Conservation (phyloP, 2,113 vertebrate genomes). For the Sinocyclocheilus maitianheensis region DNA sequence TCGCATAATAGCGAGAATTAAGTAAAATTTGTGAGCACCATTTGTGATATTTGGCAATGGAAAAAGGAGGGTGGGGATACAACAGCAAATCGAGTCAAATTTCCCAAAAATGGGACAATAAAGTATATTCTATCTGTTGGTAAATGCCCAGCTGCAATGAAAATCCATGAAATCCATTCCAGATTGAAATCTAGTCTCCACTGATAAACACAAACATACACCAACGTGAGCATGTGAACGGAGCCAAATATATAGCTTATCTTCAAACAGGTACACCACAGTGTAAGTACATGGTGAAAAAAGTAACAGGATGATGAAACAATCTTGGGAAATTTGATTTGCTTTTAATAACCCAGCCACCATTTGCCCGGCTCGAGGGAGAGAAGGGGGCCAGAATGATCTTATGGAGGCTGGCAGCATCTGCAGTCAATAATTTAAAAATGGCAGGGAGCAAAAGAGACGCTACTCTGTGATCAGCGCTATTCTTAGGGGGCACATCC, state of each 20-base stretch:
- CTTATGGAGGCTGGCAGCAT: slow-evolving; percentile 80
- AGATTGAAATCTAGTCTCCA: not conserved
- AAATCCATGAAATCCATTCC: not conserved
- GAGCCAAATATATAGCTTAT: slow-evolving; percentile 46
- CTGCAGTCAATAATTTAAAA: slow-evolving; percentile 87
- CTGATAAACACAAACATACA: slow-evolving; percentile 56
- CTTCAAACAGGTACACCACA: slow-evolving; percentile 28
- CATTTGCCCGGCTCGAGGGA: slow-evolving; percentile 74
- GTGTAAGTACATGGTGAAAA: slow-evolving; percentile 19
- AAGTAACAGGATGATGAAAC: slow-evolving; percentile 71
- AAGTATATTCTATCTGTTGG: too few species aligned
- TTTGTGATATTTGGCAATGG: too few species aligned
- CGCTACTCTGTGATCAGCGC: slow-evolving; percentile 82
- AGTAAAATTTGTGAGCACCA: too few species aligned
- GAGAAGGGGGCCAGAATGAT: slow-evolving; percentile 69
- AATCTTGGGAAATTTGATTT: slow-evolving; percentile 86
- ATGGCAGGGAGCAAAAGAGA: slow-evolving; percentile 83
- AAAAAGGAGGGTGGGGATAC: too few species aligned
- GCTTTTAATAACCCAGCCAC: slow-evolving; percentile 82
- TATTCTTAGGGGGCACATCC: slow-evolving; percentile 83
- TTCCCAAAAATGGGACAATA: too few species aligned
- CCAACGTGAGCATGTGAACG: slow-evolving; percentile 42
- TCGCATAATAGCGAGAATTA: too few species aligned
- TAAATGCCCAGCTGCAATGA: too few species aligned
- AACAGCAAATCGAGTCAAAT: too few species aligned